Evolutionary conservation across 2,888 invertebrate species (phyloP), one percentile per base, ranked within the genome.

Genomic region (Gandaritis pyraliata): DNA sequence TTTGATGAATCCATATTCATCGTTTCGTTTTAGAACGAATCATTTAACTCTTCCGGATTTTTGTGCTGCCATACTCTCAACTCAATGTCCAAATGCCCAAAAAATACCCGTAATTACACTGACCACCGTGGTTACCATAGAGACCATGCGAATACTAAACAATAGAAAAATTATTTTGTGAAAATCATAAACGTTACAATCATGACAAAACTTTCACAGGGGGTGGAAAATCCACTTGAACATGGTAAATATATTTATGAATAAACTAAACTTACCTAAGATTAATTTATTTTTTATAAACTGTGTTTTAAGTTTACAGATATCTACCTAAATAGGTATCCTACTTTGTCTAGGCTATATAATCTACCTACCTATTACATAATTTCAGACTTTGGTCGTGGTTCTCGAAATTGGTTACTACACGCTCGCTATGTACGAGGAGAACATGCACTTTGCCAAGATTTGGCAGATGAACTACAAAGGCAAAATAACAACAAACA

Each of bases 361-460:
- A n/a, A n/a, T 23, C 3, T 23, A 23, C 23, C 3, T 5, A 23
- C 23, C 23, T n/a, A 23, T 23, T 23, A 23, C 23, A 23, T n/a
- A 3, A 36, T 70, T 68, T 5, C 65, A 90, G 90, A 82, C 5
- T 80, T 86, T 39, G 69, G 68, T 7, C 71, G 68, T 1, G 83
- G 87, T 0, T 85, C 89, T 11, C 75, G 81, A 16, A 90, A 87
- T 66, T 92, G 92, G 92, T 70, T 92, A n/a, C 75, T 92, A 1
- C 88, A 92, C 47, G 83, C 89, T 1, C 86, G 90, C 1, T 92
- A 89, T 67, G 91, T 92, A 8, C 77, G 92, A 52, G 91, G 92
- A 7, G 91, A 92, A 68, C 88, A 91, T 66, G 76, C 81, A 0
- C 60, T 76, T 45, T 91, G 92, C 61, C 61, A 86, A 56, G 83